Conservation (phyloP, 2,888 invertebrate species). For the Elysia crispata region DNA sequence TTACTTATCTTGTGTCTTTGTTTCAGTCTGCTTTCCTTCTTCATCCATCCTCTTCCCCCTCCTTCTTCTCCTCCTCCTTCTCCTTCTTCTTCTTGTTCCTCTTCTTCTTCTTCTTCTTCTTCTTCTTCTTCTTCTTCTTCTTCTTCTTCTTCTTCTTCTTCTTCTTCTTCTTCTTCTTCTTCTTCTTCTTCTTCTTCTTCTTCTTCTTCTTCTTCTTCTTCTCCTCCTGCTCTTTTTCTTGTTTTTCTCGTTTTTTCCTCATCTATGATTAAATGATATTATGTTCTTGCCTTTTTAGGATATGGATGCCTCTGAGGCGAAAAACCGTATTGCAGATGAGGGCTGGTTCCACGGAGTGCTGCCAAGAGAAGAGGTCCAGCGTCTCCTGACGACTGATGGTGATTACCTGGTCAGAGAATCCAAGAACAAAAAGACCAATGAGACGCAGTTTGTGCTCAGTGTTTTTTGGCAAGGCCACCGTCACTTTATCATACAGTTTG, state of each 20-base stretch:
- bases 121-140: not conserved
- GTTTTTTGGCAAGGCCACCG: constrained; percentile 97
- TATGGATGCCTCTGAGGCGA: constrained; percentile 33
- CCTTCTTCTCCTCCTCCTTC: not conserved
- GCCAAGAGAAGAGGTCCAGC: constrained; percentile 95
- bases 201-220: not conserved
- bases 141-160: not conserved
- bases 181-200: not conserved
- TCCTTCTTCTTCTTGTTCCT: not conserved
- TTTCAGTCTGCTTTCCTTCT: not conserved
- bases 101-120: not conserved
- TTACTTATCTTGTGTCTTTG: not conserved
- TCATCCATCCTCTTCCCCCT: not conserved
- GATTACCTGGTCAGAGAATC: constrained; percentile 95
- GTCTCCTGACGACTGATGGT: constrained; percentile 92
- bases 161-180: not conserved
- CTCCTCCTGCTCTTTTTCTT: not conserved
- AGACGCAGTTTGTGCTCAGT: constrained; percentile 90
- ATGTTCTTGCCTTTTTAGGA: constrained; percentile 19
- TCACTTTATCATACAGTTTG: constrained; percentile 97
- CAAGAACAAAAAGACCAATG: constrained; percentile 79
- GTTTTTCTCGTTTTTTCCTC: not conserved
- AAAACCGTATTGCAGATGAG: constrained; percentile 83
- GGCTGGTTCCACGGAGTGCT: constrained; percentile 98
- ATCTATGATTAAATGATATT: not conserved